Percentiles rank a stretch among this genome's conserved stretches.
phyloP scores from a whole-genome alignment of 2,113 vertebrate genomes.

The Petroica traversi region DNA sequence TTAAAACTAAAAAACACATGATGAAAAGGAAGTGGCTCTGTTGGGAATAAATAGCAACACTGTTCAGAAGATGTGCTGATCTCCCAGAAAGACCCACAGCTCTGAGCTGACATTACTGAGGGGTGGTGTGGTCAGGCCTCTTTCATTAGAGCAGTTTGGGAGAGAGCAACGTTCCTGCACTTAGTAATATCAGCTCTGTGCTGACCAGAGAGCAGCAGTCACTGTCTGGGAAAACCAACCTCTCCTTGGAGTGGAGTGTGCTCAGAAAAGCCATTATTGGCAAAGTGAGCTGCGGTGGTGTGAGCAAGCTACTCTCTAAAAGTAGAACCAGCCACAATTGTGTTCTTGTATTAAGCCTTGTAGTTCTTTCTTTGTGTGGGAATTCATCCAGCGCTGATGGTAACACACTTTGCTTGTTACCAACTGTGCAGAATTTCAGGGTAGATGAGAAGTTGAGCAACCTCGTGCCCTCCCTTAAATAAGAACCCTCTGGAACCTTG shows the following conservation, averaged over 20 bases:
- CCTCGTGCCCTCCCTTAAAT: background rate
- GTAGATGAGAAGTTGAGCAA: background rate
- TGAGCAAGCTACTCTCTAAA: conserved; percentile 20
- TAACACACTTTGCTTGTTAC: conserved; percentile 27
- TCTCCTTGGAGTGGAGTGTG: background rate
- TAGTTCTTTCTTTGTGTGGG: conserved; percentile 30
- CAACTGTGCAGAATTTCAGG: background rate
- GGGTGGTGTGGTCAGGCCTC: background rate
- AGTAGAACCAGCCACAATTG: conserved; percentile 1
- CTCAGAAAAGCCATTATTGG: conserved; percentile 6
- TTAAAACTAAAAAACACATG: conserved; percentile 4
- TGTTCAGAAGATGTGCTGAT: background rate
- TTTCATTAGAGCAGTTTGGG: background rate
- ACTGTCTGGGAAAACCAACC: background rate
- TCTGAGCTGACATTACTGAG: background rate
- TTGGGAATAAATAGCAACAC: conserved; percentile 13
- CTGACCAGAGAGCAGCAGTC: background rate
- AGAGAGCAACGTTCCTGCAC: background rate
- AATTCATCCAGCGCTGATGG: background rate
- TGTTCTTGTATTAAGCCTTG: conserved; percentile 1
- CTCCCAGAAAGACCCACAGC: background rate
- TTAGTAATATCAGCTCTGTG: background rate
- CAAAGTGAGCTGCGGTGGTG: background rate
- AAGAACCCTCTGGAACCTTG: background rate
- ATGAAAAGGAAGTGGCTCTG: conserved; percentile 5